Conservation (phyloP, 2,113 vertebrate species). For the Chaetura pelagica region DNA sequence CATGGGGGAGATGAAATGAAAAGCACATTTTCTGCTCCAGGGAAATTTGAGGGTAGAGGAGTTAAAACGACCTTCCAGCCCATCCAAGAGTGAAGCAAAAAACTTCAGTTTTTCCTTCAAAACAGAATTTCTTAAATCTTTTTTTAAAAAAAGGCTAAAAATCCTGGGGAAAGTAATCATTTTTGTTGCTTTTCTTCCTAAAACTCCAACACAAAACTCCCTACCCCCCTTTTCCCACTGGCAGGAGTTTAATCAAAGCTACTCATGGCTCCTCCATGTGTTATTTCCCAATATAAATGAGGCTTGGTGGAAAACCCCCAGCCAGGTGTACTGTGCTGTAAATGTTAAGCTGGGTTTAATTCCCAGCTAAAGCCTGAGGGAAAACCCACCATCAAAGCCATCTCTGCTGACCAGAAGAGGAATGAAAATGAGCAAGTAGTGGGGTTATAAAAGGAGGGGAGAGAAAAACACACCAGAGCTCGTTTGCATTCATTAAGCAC, state of each 20-base stretch:
- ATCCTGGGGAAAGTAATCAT: not conserved
- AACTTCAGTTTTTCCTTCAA: not conserved
- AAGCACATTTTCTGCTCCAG: not conserved
- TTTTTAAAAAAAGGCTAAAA: not conserved
- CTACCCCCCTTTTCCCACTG: not conserved
- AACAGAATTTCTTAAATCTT: not conserved
- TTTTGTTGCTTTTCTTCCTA: not conserved
- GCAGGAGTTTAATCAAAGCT: not conserved
- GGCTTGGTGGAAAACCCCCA: not conserved
- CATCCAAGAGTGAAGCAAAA: not conserved
- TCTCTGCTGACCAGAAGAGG: not conserved
- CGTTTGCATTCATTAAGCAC: constrained; percentile 2
- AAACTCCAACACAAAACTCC: not conserved
- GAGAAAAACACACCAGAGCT: constrained; percentile 2
- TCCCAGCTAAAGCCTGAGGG: not conserved
- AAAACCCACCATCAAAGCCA: not conserved
- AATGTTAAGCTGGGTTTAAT: constrained; percentile 11
- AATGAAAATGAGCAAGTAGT: not conserved
- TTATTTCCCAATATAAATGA: not conserved
- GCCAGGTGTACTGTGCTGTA: not conserved
- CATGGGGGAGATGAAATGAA: not conserved
- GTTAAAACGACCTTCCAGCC: not conserved
- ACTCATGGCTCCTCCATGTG: not conserved
- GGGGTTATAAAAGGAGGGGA: not conserved
- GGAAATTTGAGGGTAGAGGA: not conserved